Conservation (phyloP, 2,888 invertebrate genomes). For the Folsomia candida region DNA sequence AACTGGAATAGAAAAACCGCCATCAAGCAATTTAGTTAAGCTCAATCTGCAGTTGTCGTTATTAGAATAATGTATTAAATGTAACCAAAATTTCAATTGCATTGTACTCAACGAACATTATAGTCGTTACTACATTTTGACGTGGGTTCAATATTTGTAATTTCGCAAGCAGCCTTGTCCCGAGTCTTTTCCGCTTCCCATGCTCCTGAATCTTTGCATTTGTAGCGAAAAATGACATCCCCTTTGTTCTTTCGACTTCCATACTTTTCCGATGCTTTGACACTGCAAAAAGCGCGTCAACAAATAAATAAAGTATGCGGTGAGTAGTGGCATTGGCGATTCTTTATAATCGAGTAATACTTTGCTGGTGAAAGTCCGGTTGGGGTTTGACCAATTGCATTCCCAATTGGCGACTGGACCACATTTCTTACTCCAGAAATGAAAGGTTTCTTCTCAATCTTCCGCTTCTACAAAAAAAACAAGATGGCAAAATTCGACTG, state of each 20-base stretch:
- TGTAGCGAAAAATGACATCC: constrained; percentile 58
- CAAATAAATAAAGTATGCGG: not conserved
- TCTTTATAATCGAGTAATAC: not conserved
- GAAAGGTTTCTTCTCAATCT: not conserved
- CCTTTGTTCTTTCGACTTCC: constrained; percentile 60
- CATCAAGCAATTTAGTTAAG: no score
- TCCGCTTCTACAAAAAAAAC: not conserved
- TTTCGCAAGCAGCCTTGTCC: constrained; percentile 1
- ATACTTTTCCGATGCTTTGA: constrained; percentile 49
- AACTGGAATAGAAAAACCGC: not conserved
- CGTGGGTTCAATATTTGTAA: not conserved
- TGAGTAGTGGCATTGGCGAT: not conserved
- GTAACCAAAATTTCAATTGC: no score
- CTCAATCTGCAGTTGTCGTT: no score
- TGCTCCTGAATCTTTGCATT: constrained; percentile 38
- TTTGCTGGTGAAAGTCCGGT: not conserved
- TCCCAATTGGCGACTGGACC: not conserved
- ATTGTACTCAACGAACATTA: not conserved
- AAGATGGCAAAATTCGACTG: constrained; percentile 3
- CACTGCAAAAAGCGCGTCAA: not conserved
- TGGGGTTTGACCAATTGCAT: not conserved
- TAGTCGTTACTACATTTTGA: not conserved
- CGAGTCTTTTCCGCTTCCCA: constrained; percentile 26
- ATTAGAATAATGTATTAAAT: no score
- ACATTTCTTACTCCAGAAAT: no score